Evolutionary conservation across 2,797 vertebrate genomes (phyloP).

Genomic region (Lagorchestes hirsutus): DNA sequence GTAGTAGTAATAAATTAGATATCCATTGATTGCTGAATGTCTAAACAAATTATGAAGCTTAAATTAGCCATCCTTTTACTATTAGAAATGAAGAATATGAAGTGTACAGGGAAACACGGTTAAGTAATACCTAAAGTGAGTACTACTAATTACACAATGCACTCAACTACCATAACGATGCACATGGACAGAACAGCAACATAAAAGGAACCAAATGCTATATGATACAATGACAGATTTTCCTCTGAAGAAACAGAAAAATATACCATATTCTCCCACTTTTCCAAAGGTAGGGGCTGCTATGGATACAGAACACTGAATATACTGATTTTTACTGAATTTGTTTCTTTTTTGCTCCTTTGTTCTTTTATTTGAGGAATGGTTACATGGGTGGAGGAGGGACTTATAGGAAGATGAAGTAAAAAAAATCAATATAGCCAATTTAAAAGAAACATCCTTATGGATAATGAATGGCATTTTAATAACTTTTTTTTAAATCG

Average conservation of each 20-base stretch:
- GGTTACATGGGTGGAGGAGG: background rate
- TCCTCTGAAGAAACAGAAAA: background rate
- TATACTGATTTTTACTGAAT: background rate
- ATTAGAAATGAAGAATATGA: background rate
- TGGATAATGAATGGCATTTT: background rate
- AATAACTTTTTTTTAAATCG: background rate
- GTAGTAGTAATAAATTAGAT: background rate
- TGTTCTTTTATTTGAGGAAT: background rate
- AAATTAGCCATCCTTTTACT: background rate
- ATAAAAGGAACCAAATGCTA: background rate
- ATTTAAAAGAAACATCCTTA: background rate
- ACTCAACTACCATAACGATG: background rate
- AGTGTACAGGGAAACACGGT: background rate
- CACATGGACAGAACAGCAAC: background rate
- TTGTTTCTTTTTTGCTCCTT: background rate
- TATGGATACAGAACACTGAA: background rate
- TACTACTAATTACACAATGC: background rate
- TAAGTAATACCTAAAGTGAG: background rate
- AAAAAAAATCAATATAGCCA: background rate
- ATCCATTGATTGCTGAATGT: background rate
- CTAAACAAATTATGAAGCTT: background rate
- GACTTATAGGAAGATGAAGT: background rate
- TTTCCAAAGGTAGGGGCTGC: background rate
- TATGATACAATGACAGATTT: background rate
- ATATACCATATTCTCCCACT: background rate